Conservation (phyloP, 2,113 vertebrate genomes). For the Pteronura brasiliensis region DNA sequence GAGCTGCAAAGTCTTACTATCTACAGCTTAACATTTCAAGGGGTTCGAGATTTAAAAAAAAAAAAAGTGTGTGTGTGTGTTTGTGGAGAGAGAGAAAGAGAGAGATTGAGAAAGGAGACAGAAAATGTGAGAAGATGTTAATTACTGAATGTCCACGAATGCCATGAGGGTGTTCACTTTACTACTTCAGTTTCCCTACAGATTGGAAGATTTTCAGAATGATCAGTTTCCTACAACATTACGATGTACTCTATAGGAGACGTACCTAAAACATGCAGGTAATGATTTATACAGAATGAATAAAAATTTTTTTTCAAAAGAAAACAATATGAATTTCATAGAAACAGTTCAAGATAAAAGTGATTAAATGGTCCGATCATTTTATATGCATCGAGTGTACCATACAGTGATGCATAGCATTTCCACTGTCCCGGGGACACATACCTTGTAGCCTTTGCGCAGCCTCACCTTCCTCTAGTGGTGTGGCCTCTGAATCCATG, state of each 20-base stretch:
- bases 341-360: not conserved
- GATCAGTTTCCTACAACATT: not conserved
- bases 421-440: not conserved
- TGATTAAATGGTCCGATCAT: not conserved
- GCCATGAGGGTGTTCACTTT: not conserved
- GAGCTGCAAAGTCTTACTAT: not conserved
- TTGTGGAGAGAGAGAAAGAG: not conserved
- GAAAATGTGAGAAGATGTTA: not conserved
- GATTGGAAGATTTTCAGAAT: not conserved
- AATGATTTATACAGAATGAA: not conserved
- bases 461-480: not conserved
- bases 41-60: not conserved
- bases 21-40: not conserved
- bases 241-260: not conserved
- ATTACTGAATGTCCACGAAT: not conserved
- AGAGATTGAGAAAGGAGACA: not conserved
- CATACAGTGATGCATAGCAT: not conserved
- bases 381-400: not conserved
- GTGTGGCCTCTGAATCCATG: not conserved
- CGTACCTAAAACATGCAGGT: not conserved
- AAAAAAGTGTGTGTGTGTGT: not conserved
- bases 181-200: not conserved
- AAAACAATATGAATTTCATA: not conserved
- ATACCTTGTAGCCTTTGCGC: not conserved
- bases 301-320: not conserved